Conservation (phyloP, 2,888 invertebrate genomes). For the Zaprionus obscuricornis region DNA sequence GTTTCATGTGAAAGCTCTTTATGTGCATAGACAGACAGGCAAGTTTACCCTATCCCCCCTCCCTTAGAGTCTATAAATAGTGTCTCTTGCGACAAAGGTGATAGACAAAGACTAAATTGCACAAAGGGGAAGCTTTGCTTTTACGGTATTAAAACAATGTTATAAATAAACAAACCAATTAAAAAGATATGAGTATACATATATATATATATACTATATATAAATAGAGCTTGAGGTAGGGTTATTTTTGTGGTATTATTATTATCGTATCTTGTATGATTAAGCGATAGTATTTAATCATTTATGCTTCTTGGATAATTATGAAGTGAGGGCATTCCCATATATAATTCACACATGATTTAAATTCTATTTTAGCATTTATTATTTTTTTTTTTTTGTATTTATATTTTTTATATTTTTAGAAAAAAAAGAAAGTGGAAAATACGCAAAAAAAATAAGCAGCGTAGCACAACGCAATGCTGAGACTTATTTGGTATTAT, state of each 20-base stretch:
- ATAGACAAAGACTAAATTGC: constrained; percentile 3
- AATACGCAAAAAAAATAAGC: too few relatives aligned
- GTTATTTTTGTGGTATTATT: constrained; percentile 32
- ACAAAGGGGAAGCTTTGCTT: too few relatives aligned
- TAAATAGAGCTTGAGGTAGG: constrained; percentile 68
- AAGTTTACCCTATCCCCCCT: background rate
- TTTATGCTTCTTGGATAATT: constrained; percentile 20
- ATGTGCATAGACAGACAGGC: background rate
- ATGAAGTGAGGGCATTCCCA: constrained; percentile 3
- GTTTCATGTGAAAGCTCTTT: constrained; percentile 29
- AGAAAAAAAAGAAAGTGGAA: too few relatives aligned
- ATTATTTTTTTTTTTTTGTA: too few relatives aligned
- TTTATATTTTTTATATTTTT: too few relatives aligned
- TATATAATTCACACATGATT: constrained; percentile 3
- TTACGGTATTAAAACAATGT: constrained; percentile 40
- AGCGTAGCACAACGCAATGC: too few relatives aligned
- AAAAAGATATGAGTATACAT: constrained; percentile 43
- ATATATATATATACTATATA: too few relatives aligned
- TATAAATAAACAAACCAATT: constrained; percentile 56
- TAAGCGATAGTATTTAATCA: constrained; percentile 26
- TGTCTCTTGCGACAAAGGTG: constrained; percentile 11
- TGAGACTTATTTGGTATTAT: too few relatives aligned
- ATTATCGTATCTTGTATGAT: too few relatives aligned
- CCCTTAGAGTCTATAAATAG: constrained; percentile 53
- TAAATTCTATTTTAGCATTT: too few relatives aligned